Base-by-base conservation (phyloP, 2,113 vertebrate species). In the Alethe diademata region DNA sequence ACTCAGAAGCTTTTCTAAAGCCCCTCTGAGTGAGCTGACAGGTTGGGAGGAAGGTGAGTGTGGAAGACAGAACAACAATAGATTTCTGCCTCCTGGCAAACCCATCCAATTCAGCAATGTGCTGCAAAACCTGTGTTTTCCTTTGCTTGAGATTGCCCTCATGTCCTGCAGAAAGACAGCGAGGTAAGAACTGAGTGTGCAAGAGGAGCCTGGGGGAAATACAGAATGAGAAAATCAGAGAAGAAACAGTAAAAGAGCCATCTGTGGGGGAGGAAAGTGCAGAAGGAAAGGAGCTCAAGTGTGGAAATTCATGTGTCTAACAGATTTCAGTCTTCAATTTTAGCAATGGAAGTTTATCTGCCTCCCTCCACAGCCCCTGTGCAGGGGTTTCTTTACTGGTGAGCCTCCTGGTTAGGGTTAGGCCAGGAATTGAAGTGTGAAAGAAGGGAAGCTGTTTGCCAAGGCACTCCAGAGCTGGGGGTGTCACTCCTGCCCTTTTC, bases 151-250 rank as follows among this genome's bases (percentile, higher is more conserved):
- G 33, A 38, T 26, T 36, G 45, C 54, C 66, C 80, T 47, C 0
- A 1, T 33, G 62, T 48, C 58, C 87, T 33, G n/a, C 45, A 38
- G 90, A 86, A 45, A 45, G 57, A 17, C n/a, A 10, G 61, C 13
- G 19, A 67, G 12, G 5, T 2, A 12, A 82, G 71, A 86, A 24
- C 33, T 45, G 12, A 8, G n/a, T 11, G 10, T 4, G 2, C 60
- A 53, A 53, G 62, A 28, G 33, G 19, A 50, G 58, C 58, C 50
- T 25, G 31, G 23, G 33, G 84, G n/a, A 79, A 92, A 75, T 2
- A 75, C 18, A 29, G 38, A 56, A 83, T 73, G 84, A 71, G 69
- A 88, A 93, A 91, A 83, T 58, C 72, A 53, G 84, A 80, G 64
- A 72, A 43, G 23, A n/a, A 79, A 26, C n/a, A 35, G 28, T n/a